A percentile compares a stretch with the other conserved stretches of the same genome.
Evolutionary conservation across 2,888 invertebrate species (phyloP).

Genomic region (Lysandra bellargus): DNA sequence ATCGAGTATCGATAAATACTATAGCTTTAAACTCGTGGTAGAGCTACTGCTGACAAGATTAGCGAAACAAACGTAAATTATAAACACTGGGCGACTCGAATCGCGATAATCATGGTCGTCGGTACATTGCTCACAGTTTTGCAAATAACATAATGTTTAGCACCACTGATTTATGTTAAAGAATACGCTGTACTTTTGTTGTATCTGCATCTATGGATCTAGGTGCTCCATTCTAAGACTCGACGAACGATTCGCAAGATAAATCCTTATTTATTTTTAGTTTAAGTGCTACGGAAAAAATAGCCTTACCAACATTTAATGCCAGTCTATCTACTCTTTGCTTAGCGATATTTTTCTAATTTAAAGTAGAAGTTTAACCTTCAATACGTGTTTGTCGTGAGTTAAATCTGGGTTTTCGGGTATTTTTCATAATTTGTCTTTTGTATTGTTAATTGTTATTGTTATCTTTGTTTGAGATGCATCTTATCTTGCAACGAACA

Average conservation of each 20-base stretch:
- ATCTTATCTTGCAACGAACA: conserved; percentile 16
- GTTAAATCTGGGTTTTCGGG: not conserved
- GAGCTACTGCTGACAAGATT: conserved; percentile 10
- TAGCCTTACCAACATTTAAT: not conserved
- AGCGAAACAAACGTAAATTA: conserved; percentile 28
- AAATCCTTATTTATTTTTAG: not conserved
- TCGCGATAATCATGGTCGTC: not conserved
- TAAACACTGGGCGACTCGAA: conserved; percentile 14
- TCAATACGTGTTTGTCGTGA: not conserved
- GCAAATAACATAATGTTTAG: conserved; percentile 15
- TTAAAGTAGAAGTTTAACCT: not conserved
- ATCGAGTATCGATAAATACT: too few relatives aligned
- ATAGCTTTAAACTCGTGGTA: too few relatives aligned
- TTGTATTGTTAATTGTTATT: conserved; percentile 22
- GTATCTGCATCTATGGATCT: not conserved
- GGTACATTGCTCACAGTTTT: not conserved
- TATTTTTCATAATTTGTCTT: not conserved
- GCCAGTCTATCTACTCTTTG: not conserved
- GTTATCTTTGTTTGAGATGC: conserved; percentile 15
- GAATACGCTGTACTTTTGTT: not conserved
- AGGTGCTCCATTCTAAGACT: not conserved
- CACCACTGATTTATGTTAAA: conserved; percentile 15
- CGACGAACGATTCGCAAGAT: not conserved
- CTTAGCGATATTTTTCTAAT: not conserved
- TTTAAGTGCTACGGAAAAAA: not conserved